Conservation (phyloP, 2,888 invertebrate genomes). For the Drosophila macrospina region DNA sequence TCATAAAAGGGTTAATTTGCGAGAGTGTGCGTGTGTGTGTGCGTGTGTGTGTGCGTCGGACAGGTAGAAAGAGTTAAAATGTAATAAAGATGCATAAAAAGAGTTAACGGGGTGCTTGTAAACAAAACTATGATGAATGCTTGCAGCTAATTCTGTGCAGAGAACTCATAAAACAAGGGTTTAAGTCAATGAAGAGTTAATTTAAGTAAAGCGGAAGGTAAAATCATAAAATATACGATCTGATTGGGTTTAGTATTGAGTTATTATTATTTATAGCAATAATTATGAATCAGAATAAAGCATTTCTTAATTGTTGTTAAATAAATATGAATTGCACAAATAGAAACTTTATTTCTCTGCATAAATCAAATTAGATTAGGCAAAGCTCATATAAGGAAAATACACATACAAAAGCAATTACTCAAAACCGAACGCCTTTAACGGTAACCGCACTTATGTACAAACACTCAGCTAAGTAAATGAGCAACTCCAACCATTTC, state of each 20-base stretch:
- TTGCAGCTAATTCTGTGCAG: slow-evolving; percentile 11
- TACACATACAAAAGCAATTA: slow-evolving; percentile 31
- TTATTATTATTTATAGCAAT: too few relatives aligned
- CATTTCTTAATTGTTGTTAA: not conserved
- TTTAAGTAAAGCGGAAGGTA: slow-evolving; percentile 13
- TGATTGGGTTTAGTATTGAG: not conserved
- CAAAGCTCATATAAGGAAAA: slow-evolving; percentile 1
- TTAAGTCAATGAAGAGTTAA: slow-evolving; percentile 53
- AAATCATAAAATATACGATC: slow-evolving; percentile 7
- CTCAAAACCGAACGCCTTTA: slow-evolving; percentile 16
- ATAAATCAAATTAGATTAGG: not conserved
- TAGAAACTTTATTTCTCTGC: slow-evolving; percentile 1
- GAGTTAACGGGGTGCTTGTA: slow-evolving; percentile 64
- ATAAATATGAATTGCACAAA: not conserved
- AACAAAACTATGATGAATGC: slow-evolving; percentile 21
- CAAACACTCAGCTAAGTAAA: slow-evolving; percentile 3
- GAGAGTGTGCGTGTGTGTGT: slow-evolving; percentile 17
- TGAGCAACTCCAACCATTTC: slow-evolving; percentile 51
- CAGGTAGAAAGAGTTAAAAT: slow-evolving; percentile 43
- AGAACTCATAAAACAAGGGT: slow-evolving; percentile 35
- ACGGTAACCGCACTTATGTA: slow-evolving; percentile 3
- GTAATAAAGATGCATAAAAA: slow-evolving; percentile 24
- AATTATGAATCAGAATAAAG: too few relatives aligned
- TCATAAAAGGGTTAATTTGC: slow-evolving; percentile 70
- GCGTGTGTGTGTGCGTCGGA: slow-evolving; percentile 15